Percentiles rank a stretch among this genome's conserved stretches.
Conservation (phyloP, 2,888 invertebrate genomes). For the Gisinianus flammeolus region DNA sequence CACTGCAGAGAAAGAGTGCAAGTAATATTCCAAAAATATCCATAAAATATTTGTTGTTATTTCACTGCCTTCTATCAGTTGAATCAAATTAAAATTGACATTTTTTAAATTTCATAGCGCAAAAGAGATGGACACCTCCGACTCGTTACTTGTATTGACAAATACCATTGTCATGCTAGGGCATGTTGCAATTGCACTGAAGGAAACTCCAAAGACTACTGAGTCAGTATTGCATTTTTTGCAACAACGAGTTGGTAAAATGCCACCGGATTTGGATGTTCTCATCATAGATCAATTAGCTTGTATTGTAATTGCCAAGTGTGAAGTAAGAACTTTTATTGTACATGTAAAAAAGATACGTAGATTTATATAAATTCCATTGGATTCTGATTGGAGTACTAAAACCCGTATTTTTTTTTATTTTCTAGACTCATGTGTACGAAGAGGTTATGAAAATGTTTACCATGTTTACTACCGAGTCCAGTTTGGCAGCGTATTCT, state of each 20-base stretch:
- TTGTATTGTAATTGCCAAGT: conserved; percentile 95
- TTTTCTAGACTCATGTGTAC: conserved; percentile 69
- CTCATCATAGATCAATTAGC: conserved; percentile 97
- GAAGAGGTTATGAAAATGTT: conserved; percentile 99
- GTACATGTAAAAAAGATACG: not conserved
- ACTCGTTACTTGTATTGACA: conserved; percentile 78
- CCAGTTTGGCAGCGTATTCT: conserved; percentile 78
- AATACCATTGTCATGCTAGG: conserved; percentile 98
- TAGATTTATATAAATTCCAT: not conserved
- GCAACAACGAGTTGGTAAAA: conserved; percentile 90
- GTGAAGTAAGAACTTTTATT: conserved; percentile 69
- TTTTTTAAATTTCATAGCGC: conserved; percentile 41
- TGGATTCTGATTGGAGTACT: too few relatives aligned
- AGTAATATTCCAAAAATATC: conserved; percentile 62
- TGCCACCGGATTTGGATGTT: conserved; percentile 89
- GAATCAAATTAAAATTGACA: not conserved
- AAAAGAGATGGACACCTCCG: conserved; percentile 44
- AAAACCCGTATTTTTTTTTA: conserved; percentile 28
- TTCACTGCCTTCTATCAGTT: not conserved
- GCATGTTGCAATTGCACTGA: conserved; percentile 92
- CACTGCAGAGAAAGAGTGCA: conserved; percentile 86
- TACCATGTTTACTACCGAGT: conserved; percentile 91
- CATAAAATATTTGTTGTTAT: not conserved
- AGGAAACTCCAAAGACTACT: conserved; percentile 90
- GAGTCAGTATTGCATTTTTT: conserved; percentile 96